These are phyloP conservation scores for Crematogaster levior DNA, from an alignment of 2,888 invertebrate genomes.

Conservation along the genomic window DNA sequence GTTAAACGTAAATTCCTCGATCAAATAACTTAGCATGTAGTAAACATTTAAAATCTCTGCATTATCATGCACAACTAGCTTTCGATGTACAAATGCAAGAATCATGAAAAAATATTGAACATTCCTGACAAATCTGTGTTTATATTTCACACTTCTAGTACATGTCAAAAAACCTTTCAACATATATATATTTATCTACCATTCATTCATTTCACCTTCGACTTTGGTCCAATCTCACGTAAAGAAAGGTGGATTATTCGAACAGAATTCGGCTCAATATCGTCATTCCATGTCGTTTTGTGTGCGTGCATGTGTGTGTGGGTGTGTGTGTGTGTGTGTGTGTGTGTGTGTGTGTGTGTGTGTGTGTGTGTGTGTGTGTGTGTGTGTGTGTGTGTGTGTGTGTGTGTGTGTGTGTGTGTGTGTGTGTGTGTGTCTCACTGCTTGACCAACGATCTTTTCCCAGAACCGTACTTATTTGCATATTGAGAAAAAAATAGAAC, in stretches of 20 bases:
- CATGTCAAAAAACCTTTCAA: neutral
- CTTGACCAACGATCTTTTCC: neutral
- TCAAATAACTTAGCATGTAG: neutral
- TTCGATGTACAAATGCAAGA: neutral
- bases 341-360: too few species aligned
- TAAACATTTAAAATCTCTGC: neutral
- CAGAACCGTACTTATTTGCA: neutral
- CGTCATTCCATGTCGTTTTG: neutral
- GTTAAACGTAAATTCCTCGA: too few species aligned
- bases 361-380: too few species aligned
- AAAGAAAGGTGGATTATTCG: neutral
- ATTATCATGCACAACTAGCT: neutral
- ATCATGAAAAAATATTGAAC: neutral
- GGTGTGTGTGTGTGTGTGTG: too few species aligned
- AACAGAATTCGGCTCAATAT: neutral
- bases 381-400: too few species aligned
- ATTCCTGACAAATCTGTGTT: neutral
- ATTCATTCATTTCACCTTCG: constrained; percentile 32
- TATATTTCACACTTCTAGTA: constrained; percentile 8
- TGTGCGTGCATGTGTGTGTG: too few species aligned
- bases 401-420: neutral
- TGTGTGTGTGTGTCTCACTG: too few species aligned
- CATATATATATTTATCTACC: neutral
- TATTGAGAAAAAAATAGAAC: neutral
- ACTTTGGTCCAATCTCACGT: neutral